Evolutionary conservation across 1,140 invertebrate genomes (phyloP).

Genomic region (Chelonus insularis): DNA sequence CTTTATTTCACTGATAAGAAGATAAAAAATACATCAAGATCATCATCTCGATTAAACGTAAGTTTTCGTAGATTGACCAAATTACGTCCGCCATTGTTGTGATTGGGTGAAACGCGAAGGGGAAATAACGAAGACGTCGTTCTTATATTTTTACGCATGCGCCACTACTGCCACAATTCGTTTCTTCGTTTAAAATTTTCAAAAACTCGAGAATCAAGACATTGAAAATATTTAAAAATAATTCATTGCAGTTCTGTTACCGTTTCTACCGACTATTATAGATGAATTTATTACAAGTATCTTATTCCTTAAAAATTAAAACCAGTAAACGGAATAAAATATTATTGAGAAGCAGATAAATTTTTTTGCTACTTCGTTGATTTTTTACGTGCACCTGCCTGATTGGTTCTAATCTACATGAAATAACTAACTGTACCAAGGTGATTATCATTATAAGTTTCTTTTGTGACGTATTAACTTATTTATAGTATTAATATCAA

Average conservation of each 20-base stretch:
- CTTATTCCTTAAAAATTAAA: too few relatives aligned
- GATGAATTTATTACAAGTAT: too few relatives aligned
- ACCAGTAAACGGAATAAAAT: too few relatives aligned
- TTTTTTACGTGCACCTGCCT: slow-evolving; percentile 19
- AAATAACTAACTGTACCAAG: too few relatives aligned
- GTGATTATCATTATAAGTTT: neutral
- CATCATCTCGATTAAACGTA: slow-evolving; percentile 24
- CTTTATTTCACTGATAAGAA: too few relatives aligned
- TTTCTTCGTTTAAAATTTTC: slow-evolving; percentile 33
- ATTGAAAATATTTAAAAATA: neutral
- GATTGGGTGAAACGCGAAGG: slow-evolving; percentile 44
- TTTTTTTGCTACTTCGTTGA: neutral
- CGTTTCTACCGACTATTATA: neutral
- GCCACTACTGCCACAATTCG: slow-evolving; percentile 4
- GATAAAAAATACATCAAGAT: slow-evolving; percentile 2
- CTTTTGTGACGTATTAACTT: neutral
- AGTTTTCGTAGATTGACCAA: slow-evolving; percentile 43
- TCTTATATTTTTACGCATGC: slow-evolving; percentile 29
- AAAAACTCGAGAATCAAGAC: slow-evolving; percentile 24
- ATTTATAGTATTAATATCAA: neutral
- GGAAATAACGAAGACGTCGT: slow-evolving; percentile 25
- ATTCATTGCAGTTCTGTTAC: neutral
- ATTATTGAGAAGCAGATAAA: neutral
- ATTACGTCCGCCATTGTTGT: slow-evolving; percentile 55
- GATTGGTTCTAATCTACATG: slow-evolving; percentile 3